These are phyloP conservation scores for Eudyptes chrysolophus DNA, from an alignment of 2,113 vertebrate species.

Conservation along the genomic window DNA sequence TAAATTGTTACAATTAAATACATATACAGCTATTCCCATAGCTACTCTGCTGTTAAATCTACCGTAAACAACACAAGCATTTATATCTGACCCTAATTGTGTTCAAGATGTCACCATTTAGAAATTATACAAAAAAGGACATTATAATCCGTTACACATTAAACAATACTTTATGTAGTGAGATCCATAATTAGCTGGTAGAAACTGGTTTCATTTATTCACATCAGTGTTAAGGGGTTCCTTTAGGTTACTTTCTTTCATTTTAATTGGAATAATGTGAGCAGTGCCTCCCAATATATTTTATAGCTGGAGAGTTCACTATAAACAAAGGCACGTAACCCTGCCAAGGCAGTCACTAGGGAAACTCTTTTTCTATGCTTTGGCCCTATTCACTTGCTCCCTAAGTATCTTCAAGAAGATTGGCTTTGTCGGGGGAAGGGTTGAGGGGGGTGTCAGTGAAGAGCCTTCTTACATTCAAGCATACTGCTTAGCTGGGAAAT, in stretches of 20 bases:
- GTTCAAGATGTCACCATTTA: conserved; percentile 66
- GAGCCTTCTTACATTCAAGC: neutral
- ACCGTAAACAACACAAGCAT: conserved; percentile 70
- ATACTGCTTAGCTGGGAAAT: neutral
- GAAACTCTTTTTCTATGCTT: conserved; percentile 3
- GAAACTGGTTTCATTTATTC: conserved; percentile 68
- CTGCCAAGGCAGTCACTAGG: conserved; percentile 49
- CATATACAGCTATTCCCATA: conserved; percentile 75
- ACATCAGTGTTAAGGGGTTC: conserved; percentile 63
- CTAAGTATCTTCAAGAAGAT: neutral
- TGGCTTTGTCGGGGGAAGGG: neutral
- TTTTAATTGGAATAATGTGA: conserved; percentile 66
- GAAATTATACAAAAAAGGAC: conserved; percentile 69
- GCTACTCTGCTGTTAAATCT: conserved; percentile 76
- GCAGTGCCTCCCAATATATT: conserved; percentile 52
- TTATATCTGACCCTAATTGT: conserved; percentile 77
- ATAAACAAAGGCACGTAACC: conserved; percentile 52
- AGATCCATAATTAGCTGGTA: conserved; percentile 69
- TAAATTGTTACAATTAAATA: conserved; percentile 87
- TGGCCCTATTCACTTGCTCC: conserved; percentile 3
- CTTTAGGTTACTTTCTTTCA: conserved; percentile 62
- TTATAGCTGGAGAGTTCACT: conserved; percentile 48
- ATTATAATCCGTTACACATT: conserved; percentile 65
- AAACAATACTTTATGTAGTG: conserved; percentile 52
- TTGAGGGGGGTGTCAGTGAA: neutral